Conservation (phyloP, 2,888 invertebrate species). For the Drosophila helvetica region DNA sequence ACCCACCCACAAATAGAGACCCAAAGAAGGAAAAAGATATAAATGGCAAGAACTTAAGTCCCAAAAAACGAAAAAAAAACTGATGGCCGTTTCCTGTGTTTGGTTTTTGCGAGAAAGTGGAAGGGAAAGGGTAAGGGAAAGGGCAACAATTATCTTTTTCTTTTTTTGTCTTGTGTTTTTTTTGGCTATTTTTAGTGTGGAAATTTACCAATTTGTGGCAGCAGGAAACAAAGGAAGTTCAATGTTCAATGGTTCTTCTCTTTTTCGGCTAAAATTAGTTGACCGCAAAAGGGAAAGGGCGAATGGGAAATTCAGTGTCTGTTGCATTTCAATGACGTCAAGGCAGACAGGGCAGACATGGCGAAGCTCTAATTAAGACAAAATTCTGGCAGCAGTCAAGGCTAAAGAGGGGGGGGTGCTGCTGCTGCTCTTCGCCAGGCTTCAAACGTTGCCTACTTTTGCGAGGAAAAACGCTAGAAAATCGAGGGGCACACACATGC, state of each 20-base stretch:
- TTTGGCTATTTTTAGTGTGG: constrained; percentile 50
- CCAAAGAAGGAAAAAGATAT: not conserved
- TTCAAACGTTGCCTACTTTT: constrained; percentile 65
- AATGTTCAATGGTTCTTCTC: constrained; percentile 20
- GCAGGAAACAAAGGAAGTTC: constrained; percentile 37
- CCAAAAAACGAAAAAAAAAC: not conserved
- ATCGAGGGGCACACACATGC: constrained; percentile 6
- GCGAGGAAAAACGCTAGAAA: constrained; percentile 27
- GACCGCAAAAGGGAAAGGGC: constrained; percentile 21
- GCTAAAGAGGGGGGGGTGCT: constrained; percentile 18
- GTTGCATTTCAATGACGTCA: constrained; percentile 60
- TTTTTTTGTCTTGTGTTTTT: constrained; percentile 1
- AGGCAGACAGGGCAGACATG: constrained; percentile 13
- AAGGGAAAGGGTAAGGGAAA: not conserved
- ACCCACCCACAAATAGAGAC: not conserved
- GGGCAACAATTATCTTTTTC: constrained; percentile 33
- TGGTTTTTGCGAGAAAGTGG: constrained; percentile 6
- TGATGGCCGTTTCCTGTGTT: constrained; percentile 42
- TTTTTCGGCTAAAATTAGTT: constrained; percentile 47
- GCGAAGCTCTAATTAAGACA: constrained; percentile 61
- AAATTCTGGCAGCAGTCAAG: constrained; percentile 58
- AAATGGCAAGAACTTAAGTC: not conserved
- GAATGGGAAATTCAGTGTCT: constrained; percentile 5
- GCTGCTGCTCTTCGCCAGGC: constrained; percentile 22
- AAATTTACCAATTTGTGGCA: constrained; percentile 26